phyloP scores from a whole-genome alignment of 1,140 invertebrate genomes.

The Chironomus tepperi region DNA sequence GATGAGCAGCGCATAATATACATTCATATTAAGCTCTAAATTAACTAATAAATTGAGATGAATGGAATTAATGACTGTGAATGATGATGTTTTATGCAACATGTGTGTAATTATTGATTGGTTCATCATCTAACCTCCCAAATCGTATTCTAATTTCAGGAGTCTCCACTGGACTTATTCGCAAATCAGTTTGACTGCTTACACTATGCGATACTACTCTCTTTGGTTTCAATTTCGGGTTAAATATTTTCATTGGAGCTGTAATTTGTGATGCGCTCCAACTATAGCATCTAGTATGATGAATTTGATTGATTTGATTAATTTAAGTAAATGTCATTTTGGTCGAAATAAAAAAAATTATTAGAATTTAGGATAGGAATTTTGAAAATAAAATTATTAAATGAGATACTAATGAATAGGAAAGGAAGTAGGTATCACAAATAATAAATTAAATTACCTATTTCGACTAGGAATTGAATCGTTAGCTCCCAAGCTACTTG shows the following conservation, averaged over 20 bases:
- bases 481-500: neutral
- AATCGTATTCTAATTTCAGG: neutral
- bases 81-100: no score
- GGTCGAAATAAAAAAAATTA: no score
- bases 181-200: conserved; percentile 60
- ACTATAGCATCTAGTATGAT: conserved; percentile 46
- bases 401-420: no score
- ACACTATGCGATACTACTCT: conserved; percentile 48
- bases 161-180: neutral
- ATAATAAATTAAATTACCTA: conserved; percentile 6
- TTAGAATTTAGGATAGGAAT: no score
- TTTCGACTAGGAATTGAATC: conserved; percentile 17
- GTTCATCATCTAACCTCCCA: neutral
- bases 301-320: neutral
- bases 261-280: conserved; percentile 47
- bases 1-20: no score
- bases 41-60: no score
- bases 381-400: no score
- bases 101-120: no score
- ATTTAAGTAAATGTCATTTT: neutral
- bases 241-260: conserved; percentile 38
- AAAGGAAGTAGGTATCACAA: no score
- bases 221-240: conserved; percentile 32
- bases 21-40: no score
- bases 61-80: no score